Evolutionary conservation across 2,797 vertebrate genomes (phyloP).

Genomic region (Orientallactaga sibirica): DNA sequence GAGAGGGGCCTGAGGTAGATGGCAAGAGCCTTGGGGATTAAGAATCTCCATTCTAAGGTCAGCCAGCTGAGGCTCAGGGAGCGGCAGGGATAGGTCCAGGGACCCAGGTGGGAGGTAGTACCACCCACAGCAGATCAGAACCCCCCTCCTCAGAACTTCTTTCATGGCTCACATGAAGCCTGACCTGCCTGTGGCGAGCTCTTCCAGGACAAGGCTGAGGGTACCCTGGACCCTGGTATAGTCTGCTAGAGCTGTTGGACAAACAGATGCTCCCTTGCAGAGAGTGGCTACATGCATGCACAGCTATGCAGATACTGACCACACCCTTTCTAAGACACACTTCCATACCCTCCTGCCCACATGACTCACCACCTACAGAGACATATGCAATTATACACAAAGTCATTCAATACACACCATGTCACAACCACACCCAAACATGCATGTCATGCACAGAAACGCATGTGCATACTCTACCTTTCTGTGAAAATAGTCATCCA

Average conservation of each 20-base stretch:
- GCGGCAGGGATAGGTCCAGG: accelerated
- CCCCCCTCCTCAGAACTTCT: neutral
- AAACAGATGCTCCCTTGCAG: neutral
- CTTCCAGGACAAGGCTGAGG: neutral
- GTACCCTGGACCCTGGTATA: too few relatives aligned
- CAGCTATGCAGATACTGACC: neutral
- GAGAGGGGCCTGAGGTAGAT: neutral
- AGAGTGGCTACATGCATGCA: neutral
- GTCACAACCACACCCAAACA: neutral
- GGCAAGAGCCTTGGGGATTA: neutral
- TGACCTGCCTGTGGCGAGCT: accelerated
- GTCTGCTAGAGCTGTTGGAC: too few relatives aligned
- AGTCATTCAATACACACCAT: neutral
- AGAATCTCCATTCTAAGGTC: neutral
- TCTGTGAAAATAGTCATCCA: neutral
- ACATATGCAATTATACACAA: neutral
- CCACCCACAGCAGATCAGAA: accelerated
- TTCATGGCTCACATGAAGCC: too few relatives aligned
- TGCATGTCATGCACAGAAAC: accelerated
- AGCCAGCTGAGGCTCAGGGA: neutral
- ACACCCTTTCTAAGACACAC: neutral
- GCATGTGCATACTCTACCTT: neutral
- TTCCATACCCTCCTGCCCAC: neutral
- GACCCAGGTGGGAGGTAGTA: neutral
- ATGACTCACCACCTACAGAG: accelerated